Percentiles rank a stretch among this genome's conserved stretches.
These are phyloP conservation scores for Zaprionus gabonicus DNA, from an alignment of 1,140 invertebrate species.

Conservation along the genomic window DNA sequence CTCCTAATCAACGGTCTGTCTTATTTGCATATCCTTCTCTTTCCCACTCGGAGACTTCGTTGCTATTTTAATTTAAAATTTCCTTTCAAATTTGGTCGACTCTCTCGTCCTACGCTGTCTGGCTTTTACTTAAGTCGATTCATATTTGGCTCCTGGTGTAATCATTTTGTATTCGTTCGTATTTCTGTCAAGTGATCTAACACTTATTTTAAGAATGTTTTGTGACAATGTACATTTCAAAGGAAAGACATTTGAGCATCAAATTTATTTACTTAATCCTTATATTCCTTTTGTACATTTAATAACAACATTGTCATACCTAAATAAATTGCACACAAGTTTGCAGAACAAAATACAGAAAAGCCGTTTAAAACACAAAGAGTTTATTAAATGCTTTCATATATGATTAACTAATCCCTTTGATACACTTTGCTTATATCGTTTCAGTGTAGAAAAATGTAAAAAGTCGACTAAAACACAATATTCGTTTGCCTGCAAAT, in stretches of 20 bases:
- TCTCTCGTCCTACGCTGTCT: background rate
- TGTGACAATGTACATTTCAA: background rate
- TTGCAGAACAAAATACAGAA: background rate
- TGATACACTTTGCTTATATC: constrained; percentile 26
- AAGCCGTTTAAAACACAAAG: background rate
- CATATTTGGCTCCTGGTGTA: background rate
- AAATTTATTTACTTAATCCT: background rate
- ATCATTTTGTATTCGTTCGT: background rate
- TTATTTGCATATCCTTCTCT: constrained; percentile 10
- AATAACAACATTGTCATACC: background rate
- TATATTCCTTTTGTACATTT: background rate
- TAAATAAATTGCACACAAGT: background rate
- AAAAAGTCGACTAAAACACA: constrained; percentile 82
- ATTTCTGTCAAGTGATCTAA: background rate
- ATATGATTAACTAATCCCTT: background rate
- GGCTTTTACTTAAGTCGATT: background rate
- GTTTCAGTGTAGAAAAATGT: constrained; percentile 83
- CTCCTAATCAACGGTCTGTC: constrained; percentile 18
- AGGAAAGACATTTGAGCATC: background rate
- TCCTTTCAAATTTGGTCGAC: background rate
- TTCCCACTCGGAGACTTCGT: background rate
- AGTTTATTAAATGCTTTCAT: background rate
- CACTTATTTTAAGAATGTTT: background rate
- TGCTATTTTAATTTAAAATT: constrained; percentile 9
- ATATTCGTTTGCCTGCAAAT: constrained; percentile 78